Conservation (phyloP, 2,113 vertebrate species). For the Alouatta palliata region DNA sequence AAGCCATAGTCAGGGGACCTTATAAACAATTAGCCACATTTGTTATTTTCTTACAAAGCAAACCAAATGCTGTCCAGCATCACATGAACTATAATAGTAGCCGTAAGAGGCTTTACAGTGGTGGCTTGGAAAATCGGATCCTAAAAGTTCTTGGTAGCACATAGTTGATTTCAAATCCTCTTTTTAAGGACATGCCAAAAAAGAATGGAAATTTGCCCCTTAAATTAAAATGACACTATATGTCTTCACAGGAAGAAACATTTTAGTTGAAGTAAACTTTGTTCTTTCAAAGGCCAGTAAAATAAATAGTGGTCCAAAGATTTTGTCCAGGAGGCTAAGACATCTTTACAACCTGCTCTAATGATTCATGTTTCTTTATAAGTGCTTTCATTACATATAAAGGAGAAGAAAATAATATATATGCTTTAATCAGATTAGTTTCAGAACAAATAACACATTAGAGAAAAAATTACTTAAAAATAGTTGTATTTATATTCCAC, state of each 20-base stretch:
- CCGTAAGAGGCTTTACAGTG: background rate
- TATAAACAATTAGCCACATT: slow-evolving; percentile 17
- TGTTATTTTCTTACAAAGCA: slow-evolving; percentile 26
- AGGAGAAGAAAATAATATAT: slow-evolving; percentile 70
- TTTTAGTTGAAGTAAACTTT: slow-evolving; percentile 75
- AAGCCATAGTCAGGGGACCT: slow-evolving; percentile 33
- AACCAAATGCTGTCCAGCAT: slow-evolving; percentile 9
- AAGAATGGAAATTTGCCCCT: slow-evolving; percentile 73
- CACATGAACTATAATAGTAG: background rate
- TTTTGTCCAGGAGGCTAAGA: slow-evolving; percentile 60
- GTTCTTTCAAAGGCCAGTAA: slow-evolving; percentile 77
- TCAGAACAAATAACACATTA: slow-evolving; percentile 85
- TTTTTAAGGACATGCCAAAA: slow-evolving; percentile 72
- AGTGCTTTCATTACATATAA: slow-evolving; percentile 80
- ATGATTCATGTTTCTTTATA: slow-evolving; percentile 65
- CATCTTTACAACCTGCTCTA: slow-evolving; percentile 71
- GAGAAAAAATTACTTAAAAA: slow-evolving; percentile 89
- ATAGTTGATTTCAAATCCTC: slow-evolving; percentile 73
- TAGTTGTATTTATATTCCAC: slow-evolving; percentile 91
- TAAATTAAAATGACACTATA: slow-evolving; percentile 68
- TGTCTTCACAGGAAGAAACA: slow-evolving; percentile 70
- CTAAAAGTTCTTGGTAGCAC: slow-evolving; percentile 70
- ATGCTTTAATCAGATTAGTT: slow-evolving; percentile 80
- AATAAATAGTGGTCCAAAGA: slow-evolving; percentile 70
- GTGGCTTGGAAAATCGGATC: slow-evolving; percentile 42